Evolutionary conservation across 2,888 invertebrate genomes (phyloP), one percentile per base, ranked within the genome.

Genomic region (Antheraea yamamai): DNA sequence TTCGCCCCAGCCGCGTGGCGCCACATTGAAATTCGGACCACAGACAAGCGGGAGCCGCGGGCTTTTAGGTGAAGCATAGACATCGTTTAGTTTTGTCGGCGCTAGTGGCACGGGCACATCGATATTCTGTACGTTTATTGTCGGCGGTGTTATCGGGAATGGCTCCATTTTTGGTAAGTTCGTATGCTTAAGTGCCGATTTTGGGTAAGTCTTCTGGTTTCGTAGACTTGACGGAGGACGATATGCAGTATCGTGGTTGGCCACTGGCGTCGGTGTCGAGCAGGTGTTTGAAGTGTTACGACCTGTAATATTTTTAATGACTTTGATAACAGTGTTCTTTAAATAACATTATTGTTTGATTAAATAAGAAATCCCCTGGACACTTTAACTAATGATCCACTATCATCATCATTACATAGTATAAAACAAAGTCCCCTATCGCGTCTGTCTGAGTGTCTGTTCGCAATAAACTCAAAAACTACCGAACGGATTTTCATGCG

Each of bases 1-100:
- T 81, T 96, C 96, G 20, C 96, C 96, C 97, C 98, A 98, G 1
- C 98, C 98, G 55, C 98, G 96, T 7, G 98, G 97, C 55, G 97
- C 97, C 0, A 97, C 97, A 83, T 98, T 98, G 90, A 97, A 98
- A 84, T 97, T 97, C 39, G 96, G 95, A 64, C 95, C 93, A 79
- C 86, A 90, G 75, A 93, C 92, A 58, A 95, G 81, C 2, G 93
- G 91, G 73, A 92, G 75, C 18, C 92, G 85, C 4, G 93, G 92
- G 77, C 93, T 92, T 78, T 92, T 91, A 1, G 95, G 94, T 6
- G 95, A 87, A 20, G 95, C 92, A 77, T 92, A 95, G 0, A 95
- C 94, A 81, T 94, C 95, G 76, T 94, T 95, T 73, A 95, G 75
- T 80, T 94, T 95, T 0, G 94, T 95, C 0, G 95, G 94, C 1